phyloP scores from a whole-genome alignment of 2,113 vertebrate genomes.

The Bos indicus region DNA sequence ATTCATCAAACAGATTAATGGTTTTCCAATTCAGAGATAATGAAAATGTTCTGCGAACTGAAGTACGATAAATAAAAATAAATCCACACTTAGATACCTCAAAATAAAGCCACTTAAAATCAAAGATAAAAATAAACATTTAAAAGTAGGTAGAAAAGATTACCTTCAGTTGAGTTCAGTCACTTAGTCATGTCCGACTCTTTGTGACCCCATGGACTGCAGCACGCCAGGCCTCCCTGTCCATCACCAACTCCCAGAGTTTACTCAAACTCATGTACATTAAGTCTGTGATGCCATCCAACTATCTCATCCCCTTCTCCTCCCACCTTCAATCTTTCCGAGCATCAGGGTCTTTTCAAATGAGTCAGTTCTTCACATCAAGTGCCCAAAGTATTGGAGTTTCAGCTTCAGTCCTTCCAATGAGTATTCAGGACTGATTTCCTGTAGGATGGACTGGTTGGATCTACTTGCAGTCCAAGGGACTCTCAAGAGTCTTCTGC shows the following conservation, averaged over 20 bases:
- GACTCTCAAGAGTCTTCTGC: neutral
- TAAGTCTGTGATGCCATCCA: neutral
- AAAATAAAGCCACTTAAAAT: neutral
- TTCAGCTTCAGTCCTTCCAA: neutral
- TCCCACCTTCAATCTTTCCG: neutral
- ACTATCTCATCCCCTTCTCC: neutral
- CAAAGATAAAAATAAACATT: neutral
- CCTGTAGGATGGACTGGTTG: neutral
- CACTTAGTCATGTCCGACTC: accelerated
- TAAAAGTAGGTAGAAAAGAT: neutral
- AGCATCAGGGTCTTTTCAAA: neutral
- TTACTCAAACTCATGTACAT: neutral
- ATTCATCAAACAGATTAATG: neutral
- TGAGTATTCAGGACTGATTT: neutral
- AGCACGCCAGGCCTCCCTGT: neutral
- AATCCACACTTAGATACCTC: neutral
- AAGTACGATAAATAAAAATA: neutral
- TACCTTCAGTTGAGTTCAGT: neutral
- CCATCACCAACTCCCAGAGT: neutral
- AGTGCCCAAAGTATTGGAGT: neutral
- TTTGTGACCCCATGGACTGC: neutral
- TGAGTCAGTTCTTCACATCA: neutral
- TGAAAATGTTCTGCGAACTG: neutral
- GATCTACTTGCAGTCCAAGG: neutral
- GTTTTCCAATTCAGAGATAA: neutral